Evolutionary conservation across 2,797 vertebrate genomes (phyloP), one percentile per base, ranked within the genome.

Genomic region (Petrocephalus sullivani): DNA sequence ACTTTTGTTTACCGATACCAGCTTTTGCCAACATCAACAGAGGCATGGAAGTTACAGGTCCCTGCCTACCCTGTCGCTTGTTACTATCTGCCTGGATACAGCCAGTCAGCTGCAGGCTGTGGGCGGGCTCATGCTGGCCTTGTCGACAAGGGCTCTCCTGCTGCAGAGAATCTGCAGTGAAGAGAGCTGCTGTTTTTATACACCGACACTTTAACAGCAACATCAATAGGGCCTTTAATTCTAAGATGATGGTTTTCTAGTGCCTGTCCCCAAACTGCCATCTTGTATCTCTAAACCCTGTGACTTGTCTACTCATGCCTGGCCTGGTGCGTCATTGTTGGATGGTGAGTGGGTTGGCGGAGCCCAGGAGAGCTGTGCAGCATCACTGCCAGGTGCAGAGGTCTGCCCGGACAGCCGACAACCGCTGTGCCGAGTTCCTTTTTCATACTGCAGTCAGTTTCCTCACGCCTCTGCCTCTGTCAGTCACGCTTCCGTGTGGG

Each of bases 381-480:
- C 8, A 8, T 81, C 16, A 21, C 75, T 49, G n/a, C 41, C 75
- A 21, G 41, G 41, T 81, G 16, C 37, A 9, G 75, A 49, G 41
- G 37, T 21, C 75, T 46, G 75, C 9, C 37, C 46, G 75, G 75
- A 49, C 75, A 81, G 41, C 75, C 49, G 41, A 49, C 41, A 16
- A 49, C 75, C 7, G 75, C 75, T 81, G 16, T 81, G 41, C 75
- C 19, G 19, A 81, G 75, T 81, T 49, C 9, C 41, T 19, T 7
- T n/a, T 49, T 49, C 19, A 10, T 81, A n/a, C 75, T n/a, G 16
- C 19, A 46, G 7, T 49, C 75, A 19, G 51, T 85, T 85, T 85
- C 53, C 23, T 56, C 51, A 85, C 53, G 53, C 23, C 54, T 57
- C 83, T 56, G 49, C 67, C 12, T 89, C 89, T 88, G 89, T 87